Evolutionary conservation across 2,888 invertebrate species (phyloP), one percentile per base, ranked within the genome.

Genomic region (Orthonychiurus folsomi): DNA sequence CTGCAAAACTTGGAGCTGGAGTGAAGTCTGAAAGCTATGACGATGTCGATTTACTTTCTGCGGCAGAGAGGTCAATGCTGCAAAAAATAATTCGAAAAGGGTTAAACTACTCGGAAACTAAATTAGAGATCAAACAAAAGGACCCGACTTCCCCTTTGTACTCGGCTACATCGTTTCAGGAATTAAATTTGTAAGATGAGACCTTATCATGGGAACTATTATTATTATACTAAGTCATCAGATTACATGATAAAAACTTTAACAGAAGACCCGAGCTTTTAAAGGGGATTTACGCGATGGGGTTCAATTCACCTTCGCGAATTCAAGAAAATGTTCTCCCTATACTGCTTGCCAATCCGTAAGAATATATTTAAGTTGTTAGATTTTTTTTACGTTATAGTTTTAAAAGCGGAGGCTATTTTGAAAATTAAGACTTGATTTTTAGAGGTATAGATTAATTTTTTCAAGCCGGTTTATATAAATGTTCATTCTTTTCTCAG

Each of bases 271-370:
- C 90, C 18, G 90, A 93, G 75, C 81, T 99, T 62, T 79, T 97
- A 23, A 90, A 90, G 79, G 97, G 94, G 60, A 88, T 95, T 1
- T 93, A 92, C 78, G 86, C 84, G 15, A 93, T 99, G 93, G 96
- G 96, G 3, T 99, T 96, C 76, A 93, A 93, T 79, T 89, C 92
- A n/a, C 99, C 99, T 1, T 97, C 97, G 0, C 96, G 94, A 81
- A 99, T 99, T 74, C 84, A 84, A 73, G 97, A 97, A 81, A 92
- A 93, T 28, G 95, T 97, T 2, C 80, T 99, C 66, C 99, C 99
- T 2, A 88, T 92, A 15, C 81, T 99, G 25, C 79, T 99, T 50
- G 93, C 93, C 50, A 89, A 93, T 78, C 95, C 94, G 83, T 84
- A 78, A 79, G 82, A n/a, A n/a, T 79, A 37, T n/a, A n/a, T n/a